Evolutionary conservation across 2,888 invertebrate species (phyloP), one percentile per base, ranked within the genome.

Genomic region (Diplolepis rosae): DNA sequence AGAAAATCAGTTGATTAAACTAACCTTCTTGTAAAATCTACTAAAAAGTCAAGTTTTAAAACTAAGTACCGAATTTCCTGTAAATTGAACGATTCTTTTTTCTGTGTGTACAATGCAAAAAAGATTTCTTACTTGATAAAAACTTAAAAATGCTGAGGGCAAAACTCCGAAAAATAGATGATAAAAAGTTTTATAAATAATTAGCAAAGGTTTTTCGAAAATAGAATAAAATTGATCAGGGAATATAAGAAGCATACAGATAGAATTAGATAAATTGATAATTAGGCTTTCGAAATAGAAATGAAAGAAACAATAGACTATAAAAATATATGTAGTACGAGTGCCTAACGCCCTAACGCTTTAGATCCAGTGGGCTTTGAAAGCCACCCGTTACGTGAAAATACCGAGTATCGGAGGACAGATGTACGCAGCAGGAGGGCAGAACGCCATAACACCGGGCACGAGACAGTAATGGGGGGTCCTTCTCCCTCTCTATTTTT

Each of bases 381-480:
- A 65, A 71, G 56, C 73, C 72, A 75, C 75, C 77, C 77, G 77
- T 75, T 75, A 77, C 70, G 75, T 73, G 71, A 65, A 70, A 73
- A 66, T 70, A 68, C 72, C 28, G 51, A 68, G 68, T 66, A 65
- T 50, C 32, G 51, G 73, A 73, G 75, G 79, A 74, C 72, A 76
- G 78, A 81, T 75, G 78, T 77, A 69, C 84, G 70, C 84, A 72
- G 83, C 83, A 77, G 84, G 84, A 80, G 85, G 84, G 83, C 83
- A 81, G 84, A 79, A 79, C 82, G 82, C 81, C 81, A 78, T 83
- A 84, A 84, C 83, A 81, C 81, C 76, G 79, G 83, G 84, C 84
- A 85, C 85, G 84, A 83, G 85, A 81, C 84, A 83, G 78, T 81
- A 77, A 70, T 50, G 69, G 71, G 73, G 76, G 73, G 76, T 67